Evolutionary conservation across 2,888 invertebrate genomes (phyloP).

Genomic region (Meiosimyza platycephala): DNA sequence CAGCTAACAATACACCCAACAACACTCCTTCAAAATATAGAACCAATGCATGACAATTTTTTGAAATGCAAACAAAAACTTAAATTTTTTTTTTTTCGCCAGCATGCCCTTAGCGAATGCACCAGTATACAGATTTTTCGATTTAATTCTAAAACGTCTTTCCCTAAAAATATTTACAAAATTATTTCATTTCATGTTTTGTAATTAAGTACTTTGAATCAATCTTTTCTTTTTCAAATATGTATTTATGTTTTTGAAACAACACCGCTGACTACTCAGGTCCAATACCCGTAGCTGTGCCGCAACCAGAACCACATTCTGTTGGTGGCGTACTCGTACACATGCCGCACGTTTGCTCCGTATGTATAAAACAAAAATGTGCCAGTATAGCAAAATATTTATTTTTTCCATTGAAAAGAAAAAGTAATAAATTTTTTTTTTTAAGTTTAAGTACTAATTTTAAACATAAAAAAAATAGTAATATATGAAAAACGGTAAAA

Average conservation of each 20-base stretch:
- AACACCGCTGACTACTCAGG: constrained; percentile 53
- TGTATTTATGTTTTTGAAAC: constrained; percentile 9
- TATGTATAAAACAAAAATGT: constrained; percentile 55
- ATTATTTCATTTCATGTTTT: too few relatives aligned
- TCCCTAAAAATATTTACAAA: too few relatives aligned
- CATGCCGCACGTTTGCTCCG: constrained; percentile 90
- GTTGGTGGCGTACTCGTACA: constrained; percentile 90
- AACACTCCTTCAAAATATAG: too few relatives aligned
- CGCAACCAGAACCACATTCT: constrained; percentile 78
- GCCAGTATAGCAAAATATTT: background rate
- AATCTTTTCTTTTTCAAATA: background rate
- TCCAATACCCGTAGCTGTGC: constrained; percentile 69
- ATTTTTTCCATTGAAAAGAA: background rate
- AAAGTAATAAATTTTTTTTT: constrained; percentile 31
- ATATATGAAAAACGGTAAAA: background rate
- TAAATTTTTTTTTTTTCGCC: too few relatives aligned
- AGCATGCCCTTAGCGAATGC: constrained; percentile 26
- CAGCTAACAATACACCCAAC: too few relatives aligned
- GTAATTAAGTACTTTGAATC: background rate
- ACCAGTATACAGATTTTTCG: background rate
- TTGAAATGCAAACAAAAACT: too few relatives aligned
- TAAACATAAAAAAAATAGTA: constrained; percentile 34
- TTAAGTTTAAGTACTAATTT: constrained; percentile 34
- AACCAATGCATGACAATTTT: too few relatives aligned
- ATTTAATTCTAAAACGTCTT: too few relatives aligned